Conservation (phyloP, 23 tunicate genomes). For the Trididemnum miniatum region DNA sequence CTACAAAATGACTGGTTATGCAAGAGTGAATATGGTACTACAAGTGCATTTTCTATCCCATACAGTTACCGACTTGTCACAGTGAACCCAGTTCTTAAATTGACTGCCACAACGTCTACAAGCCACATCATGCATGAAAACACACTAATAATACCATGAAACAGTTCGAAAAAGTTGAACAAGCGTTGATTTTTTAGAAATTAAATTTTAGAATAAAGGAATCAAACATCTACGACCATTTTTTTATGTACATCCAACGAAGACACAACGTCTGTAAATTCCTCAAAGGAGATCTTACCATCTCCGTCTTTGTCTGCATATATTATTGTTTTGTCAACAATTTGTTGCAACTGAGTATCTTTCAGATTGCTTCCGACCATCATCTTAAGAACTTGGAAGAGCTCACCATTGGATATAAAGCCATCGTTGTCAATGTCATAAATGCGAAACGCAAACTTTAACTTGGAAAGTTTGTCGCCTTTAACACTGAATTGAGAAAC, state of each 20-base stretch:
- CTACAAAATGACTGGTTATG: no score
- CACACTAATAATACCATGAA: neutral
- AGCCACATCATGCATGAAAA: slow-evolving; percentile 12
- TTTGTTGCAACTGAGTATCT: slow-evolving; percentile 95
- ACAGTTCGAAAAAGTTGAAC: neutral
- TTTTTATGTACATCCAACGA: slow-evolving; percentile 90
- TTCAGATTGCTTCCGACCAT: slow-evolving; percentile 98
- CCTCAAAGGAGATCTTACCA: slow-evolving; percentile 93
- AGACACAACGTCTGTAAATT: slow-evolving; percentile 86
- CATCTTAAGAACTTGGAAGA: slow-evolving; percentile 97
- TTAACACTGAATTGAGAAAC: slow-evolving; percentile 98
- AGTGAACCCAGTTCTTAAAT: neutral
- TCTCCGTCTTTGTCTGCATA: slow-evolving; percentile 99
- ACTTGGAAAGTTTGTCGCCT: slow-evolving; percentile 94
- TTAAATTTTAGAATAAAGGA: neutral
- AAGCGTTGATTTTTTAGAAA: neutral
- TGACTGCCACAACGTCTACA: neutral
- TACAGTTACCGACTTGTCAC: neutral
- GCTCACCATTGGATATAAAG: slow-evolving; percentile 97
- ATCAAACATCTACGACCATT: slow-evolving; percentile 96
- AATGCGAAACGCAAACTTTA: slow-evolving; percentile 95
- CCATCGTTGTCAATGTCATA: slow-evolving; percentile 99
- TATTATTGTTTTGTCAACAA: slow-evolving; percentile 97
- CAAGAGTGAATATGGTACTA: no score
- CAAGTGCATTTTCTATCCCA: slow-evolving; percentile 11